phyloP scores from a whole-genome alignment of 2,888 invertebrate species.

The Odontothrips loti region DNA sequence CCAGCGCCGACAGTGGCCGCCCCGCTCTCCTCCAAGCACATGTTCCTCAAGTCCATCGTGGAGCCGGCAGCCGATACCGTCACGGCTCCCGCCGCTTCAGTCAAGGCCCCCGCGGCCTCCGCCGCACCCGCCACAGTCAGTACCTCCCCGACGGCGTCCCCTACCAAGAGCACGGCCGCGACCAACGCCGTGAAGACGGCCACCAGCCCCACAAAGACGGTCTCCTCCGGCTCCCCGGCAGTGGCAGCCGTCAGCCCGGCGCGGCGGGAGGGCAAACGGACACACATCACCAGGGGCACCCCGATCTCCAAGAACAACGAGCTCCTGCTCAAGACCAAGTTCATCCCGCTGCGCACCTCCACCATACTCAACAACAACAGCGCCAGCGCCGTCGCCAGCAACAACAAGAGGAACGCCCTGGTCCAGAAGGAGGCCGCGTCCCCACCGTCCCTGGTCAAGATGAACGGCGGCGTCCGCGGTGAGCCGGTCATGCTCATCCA shows the following conservation, averaged over 20 bases:
- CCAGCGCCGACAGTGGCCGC: background rate
- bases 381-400: conserved; percentile 34
- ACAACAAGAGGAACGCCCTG: conserved; percentile 26
- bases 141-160: background rate
- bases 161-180: background rate
- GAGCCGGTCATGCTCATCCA: conserved; percentile 15
- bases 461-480: background rate
- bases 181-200: background rate
- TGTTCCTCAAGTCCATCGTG: conserved; percentile 29
- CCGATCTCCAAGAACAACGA: conserved; percentile 40
- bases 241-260: background rate
- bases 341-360: conserved; percentile 31
- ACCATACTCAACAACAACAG: conserved; percentile 31
- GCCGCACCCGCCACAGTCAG: background rate
- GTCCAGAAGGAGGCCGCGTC: background rate
- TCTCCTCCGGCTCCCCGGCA: background rate
- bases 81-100: background rate
- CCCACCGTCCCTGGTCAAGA: background rate
- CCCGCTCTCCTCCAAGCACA: conserved; percentile 23
- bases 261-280: conserved; percentile 35
- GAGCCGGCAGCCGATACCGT: background rate
- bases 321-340: conserved; percentile 39
- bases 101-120: background rate
- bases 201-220: background rate
- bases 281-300: conserved; percentile 40